Evolutionary conservation across 1,140 invertebrate genomes (phyloP), one percentile per base, ranked within the genome.

Genomic region (Drosophila arawakana): DNA sequence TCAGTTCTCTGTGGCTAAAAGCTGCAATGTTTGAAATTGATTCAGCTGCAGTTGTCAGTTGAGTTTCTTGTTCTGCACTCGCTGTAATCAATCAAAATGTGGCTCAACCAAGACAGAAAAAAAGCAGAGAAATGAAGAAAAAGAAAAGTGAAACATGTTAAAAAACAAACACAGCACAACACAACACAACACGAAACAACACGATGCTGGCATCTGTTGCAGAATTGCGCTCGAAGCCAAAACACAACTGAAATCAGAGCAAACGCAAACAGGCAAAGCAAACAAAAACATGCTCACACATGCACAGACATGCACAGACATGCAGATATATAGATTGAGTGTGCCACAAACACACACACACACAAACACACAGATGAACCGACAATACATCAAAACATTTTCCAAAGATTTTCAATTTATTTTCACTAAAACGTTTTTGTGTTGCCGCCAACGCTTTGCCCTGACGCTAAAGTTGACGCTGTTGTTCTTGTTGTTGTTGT

Each of bases 351-450:
- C n/a, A 65, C 13, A 65, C 2, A 46, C n/a, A 37, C 54, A 47
- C 15, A 50, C 43, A 70, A 73, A 63, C 58, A 78, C n/a, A 37
- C 34, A 77, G 43, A 67, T 34, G 50, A 41, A 67, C 57, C 49
- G 60, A 84, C 70, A 78, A 76, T 86, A 81, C 73, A 88, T 88
- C 82, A 79, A 81, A 88, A 72, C 67, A 77, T 86, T 63, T 83
- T 88, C 83, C 69, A 88, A 79, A 86, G 83, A 88, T 82, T 86
- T 86, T 78, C 83, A 82, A 86, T 86, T 86, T 86, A 86, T 86
- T 82, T 86, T 88, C 83, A 80, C 73, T 88, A 88, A 86, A 86
- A 82, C 83, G 83, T 71, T 86, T 86, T 78, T 79, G 77, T 63
- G 55, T 61, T 62, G 44, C 68, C 74, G 54, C 74, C 70, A 47